phyloP scores from a whole-genome alignment of 2,113 vertebrate species.

The Rhadina sibilatrix region DNA sequence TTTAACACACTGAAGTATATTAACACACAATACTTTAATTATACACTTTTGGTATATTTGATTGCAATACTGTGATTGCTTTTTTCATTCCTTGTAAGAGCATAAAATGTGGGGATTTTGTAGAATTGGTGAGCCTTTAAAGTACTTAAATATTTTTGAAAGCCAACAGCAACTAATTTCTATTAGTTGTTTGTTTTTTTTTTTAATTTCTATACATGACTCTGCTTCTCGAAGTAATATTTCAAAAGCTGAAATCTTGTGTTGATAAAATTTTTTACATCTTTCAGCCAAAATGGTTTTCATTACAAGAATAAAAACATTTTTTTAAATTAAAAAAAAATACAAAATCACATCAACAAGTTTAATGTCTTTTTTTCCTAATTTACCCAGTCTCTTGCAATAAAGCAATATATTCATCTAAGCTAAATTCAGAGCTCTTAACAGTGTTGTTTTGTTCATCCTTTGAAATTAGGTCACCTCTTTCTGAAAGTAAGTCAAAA shows the following conservation, averaged over 20 bases:
- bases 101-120: background rate
- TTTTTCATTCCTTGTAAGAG: background rate
- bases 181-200: background rate
- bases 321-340: background rate
- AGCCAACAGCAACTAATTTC: background rate
- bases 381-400: background rate
- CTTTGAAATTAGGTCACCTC: background rate
- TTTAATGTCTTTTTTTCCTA: background rate
- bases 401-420: background rate
- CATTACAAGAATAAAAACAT: background rate
- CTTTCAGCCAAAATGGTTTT: background rate
- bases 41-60: background rate
- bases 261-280: background rate
- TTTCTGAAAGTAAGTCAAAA: background rate
- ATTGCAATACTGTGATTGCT: accelerated
- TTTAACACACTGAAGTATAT: background rate
- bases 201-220: background rate
- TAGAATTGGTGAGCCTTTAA: background rate
- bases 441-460: accelerated
- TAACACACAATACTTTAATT: background rate
- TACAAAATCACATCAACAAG: background rate
- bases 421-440: background rate
- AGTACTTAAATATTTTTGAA: background rate
- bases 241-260: background rate
- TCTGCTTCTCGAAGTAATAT: background rate